These are phyloP conservation scores for Troglohyphantes excavatus DNA, from an alignment of 2,888 invertebrate genomes.

Conservation along the genomic window DNA sequence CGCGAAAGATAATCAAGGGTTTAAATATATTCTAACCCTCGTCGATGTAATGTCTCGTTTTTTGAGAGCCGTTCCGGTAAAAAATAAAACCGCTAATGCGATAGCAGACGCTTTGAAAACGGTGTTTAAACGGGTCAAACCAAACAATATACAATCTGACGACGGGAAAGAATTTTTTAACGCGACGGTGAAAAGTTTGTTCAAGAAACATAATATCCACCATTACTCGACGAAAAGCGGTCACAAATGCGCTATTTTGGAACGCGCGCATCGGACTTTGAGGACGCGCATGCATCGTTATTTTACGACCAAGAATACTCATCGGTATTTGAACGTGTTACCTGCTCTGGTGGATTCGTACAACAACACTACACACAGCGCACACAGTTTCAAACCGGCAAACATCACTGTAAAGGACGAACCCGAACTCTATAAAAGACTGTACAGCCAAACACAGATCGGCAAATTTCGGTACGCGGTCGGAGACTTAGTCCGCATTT, in stretches of 20 bases:
- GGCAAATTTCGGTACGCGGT: not conserved
- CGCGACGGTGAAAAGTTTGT: not conserved
- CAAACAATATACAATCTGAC: constrained; percentile 2
- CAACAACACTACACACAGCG: not conserved
- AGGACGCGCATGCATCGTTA: not conserved
- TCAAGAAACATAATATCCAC: constrained; percentile 20
- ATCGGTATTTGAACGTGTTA: constrained; percentile 27
- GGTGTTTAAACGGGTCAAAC: not conserved
- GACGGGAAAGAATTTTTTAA: constrained; percentile 14
- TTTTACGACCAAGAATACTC: constrained; percentile 12
- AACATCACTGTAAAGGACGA: constrained; percentile 17
- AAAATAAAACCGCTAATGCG: constrained; percentile 3
- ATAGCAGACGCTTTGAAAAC: constrained; percentile 1
- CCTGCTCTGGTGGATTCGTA: constrained; percentile 1
- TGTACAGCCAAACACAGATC: not conserved
- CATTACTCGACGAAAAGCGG: constrained; percentile 29
- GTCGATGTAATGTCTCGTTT: constrained; percentile 35
- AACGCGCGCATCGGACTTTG: not conserved
- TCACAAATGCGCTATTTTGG: constrained; percentile 24
- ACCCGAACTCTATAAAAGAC: constrained; percentile 8
- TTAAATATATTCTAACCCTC: constrained; percentile 13
- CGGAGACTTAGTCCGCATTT: constrained; percentile 28
- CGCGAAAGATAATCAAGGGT: not conserved
- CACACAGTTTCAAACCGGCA: not conserved
- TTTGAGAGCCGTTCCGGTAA: not conserved